Conservation (phyloP, 2,888 invertebrate genomes). For the Agrotis segetum region DNA sequence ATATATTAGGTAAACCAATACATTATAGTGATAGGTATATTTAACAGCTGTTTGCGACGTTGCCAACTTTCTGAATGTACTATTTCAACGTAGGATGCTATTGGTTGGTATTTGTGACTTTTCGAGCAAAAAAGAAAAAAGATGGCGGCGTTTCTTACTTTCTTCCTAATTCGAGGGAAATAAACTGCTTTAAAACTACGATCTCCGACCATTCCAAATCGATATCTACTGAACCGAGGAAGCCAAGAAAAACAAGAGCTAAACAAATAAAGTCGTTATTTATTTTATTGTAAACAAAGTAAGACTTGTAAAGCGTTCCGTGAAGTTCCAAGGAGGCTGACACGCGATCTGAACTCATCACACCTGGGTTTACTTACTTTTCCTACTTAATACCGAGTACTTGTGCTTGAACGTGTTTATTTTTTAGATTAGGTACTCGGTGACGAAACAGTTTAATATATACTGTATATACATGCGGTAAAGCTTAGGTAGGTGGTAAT, state of each 20-base stretch:
- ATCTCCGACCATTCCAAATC: constrained; percentile 7
- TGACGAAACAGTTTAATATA: background rate
- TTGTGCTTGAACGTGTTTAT: constrained; percentile 32
- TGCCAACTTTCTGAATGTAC: no score
- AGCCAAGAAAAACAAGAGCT: constrained; percentile 44
- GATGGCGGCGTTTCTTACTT: background rate
- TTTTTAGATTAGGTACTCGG: constrained; percentile 18
- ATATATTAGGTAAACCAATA: no score
- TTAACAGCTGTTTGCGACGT: no score
- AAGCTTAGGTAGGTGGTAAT: constrained; percentile 5
- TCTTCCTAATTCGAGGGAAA: background rate
- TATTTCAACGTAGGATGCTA: no score
- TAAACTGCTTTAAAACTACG: background rate
- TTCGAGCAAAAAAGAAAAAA: background rate
- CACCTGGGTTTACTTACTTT: constrained; percentile 31
- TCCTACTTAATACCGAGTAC: constrained; percentile 30
- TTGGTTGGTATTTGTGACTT: no score
- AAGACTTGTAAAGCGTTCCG: constrained; percentile 54
- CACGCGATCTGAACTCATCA: constrained; percentile 44
- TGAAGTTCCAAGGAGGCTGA: constrained; percentile 29
- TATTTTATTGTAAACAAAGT: constrained; percentile 52
- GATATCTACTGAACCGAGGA: constrained; percentile 28
- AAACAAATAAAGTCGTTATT: constrained; percentile 49
- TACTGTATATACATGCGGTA: constrained; percentile 1
- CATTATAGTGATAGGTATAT: no score